Evolutionary conservation across 2,888 invertebrate species (phyloP).

Genomic region (Stenichneumon culpator): DNA sequence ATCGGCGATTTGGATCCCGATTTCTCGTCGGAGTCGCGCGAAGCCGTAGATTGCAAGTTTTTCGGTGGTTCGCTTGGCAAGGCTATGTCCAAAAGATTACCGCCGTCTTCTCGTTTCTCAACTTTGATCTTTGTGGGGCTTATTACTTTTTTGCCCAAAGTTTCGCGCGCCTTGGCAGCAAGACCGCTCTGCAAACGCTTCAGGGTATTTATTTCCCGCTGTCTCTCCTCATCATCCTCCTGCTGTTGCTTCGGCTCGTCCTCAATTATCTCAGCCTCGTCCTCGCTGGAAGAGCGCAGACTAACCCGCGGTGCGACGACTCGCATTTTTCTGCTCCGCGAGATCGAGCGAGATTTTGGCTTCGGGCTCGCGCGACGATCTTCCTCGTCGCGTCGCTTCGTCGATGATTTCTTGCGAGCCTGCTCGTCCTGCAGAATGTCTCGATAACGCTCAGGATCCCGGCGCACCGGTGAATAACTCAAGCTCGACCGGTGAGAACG

Average conservation of each 20-base stretch:
- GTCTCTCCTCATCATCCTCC: constrained; percentile 87
- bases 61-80: constrained; percentile 83
- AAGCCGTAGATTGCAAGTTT: constrained; percentile 58
- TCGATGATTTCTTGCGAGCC: constrained; percentile 78
- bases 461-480: constrained; percentile 90
- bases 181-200: constrained; percentile 89
- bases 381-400: constrained; percentile 51
- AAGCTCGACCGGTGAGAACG: constrained; percentile 86
- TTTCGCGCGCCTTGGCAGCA: constrained; percentile 91
- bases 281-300: constrained; percentile 83
- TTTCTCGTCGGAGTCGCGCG: constrained; percentile 20
- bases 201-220: constrained; percentile 89
- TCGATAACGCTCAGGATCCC: constrained; percentile 90
- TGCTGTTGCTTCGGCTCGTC: constrained; percentile 85
- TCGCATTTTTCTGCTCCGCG: constrained; percentile 75
- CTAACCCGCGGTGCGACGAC: constrained; percentile 81
- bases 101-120: constrained; percentile 77
- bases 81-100: constrained; percentile 77
- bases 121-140: constrained; percentile 80
- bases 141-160: constrained; percentile 87
- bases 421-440: constrained; percentile 89
- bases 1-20: constrained; percentile 52
- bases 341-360: constrained; percentile 77
- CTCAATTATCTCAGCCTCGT: constrained; percentile 86
- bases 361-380: constrained; percentile 56